Percentiles rank a stretch among this genome's conserved stretches.
These are phyloP conservation scores for Ornithoptera priamus DNA, from an alignment of 2,888 invertebrate species.

Conservation along the genomic window DNA sequence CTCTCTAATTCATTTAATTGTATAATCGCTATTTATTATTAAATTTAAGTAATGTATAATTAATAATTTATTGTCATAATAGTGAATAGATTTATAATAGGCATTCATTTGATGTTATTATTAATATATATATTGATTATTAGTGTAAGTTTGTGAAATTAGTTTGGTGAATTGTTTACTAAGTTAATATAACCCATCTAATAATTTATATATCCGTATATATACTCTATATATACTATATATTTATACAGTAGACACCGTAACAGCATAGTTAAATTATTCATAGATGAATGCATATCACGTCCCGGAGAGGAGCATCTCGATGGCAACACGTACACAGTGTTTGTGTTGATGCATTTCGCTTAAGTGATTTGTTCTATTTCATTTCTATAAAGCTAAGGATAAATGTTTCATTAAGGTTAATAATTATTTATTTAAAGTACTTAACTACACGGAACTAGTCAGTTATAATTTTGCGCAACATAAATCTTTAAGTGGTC, in stretches of 20 bases:
- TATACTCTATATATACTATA: too few relatives aligned
- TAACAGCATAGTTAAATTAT: conserved; percentile 70
- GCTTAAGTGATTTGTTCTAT: conserved; percentile 54
- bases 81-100: conserved; percentile 71
- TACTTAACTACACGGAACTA: conserved; percentile 80
- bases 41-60: conserved; percentile 76
- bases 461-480: conserved; percentile 80
- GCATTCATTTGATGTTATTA: conserved; percentile 75
- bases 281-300: conserved; percentile 72
- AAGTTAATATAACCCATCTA: conserved; percentile 56
- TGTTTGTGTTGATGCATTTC: conserved; percentile 72
- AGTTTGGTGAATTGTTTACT: conserved; percentile 62
- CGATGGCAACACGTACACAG: conserved; percentile 3
- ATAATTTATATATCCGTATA: conserved; percentile 61
- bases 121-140: conserved; percentile 71
- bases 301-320: conserved; percentile 35
- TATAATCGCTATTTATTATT: conserved; percentile 79
- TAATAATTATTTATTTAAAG: conserved; percentile 76
- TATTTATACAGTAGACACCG: conserved; percentile 36
- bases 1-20: conserved; percentile 73
- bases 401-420: conserved; percentile 76
- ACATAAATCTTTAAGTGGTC: conserved; percentile 74
- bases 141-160: conserved; percentile 73
- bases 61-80: conserved; percentile 77
- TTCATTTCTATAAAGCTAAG: conserved; percentile 59